Base-by-base conservation (phyloP, 2,888 invertebrate genomes). In the Chrysolina americana region DNA sequence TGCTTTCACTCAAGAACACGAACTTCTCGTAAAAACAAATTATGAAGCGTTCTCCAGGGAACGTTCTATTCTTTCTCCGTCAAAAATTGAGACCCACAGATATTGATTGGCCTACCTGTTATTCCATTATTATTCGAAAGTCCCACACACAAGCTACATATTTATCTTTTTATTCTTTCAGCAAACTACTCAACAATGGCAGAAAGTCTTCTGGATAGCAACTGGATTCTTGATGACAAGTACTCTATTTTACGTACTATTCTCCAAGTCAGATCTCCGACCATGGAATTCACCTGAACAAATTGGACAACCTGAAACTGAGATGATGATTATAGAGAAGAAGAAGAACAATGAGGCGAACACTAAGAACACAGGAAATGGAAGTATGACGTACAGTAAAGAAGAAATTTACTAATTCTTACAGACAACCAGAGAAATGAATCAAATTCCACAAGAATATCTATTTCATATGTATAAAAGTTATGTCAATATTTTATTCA, bases 101-200 rank as follows among this genome's bases (percentile, higher is more conserved):
- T 36, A 8, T 6, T 36, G 4, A 3, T 8, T 6, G 36, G 36
- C 36, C 8, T 8, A 4, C 8, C 36, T 36, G 36, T 36, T 36
- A 36, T 36, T 36, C 8, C 36, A 36, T 36, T 36, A 36, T 36
- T 8, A 8, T 36, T 36, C 8, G 6, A 36, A 36, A 8, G 36
- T 36, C 36, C 36, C 36, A 36, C 36, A 6, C 36, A 36, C 4
- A 23, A 21, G n/a, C 21, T 9, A 15, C n/a, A 6, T 15, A 11
- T 21, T 8, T 23, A 21, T 59, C 23, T n/a, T 21, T 64, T 65
- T 48, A 15, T 73, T 63, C 78, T 87, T 87, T 13, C 82, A 92
- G 92, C 91, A 92, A 91, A 91, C 91, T 0, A 87, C 89, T 5
- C 88, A 87, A 2, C 90, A 91, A 79, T 93, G 93, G 93, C 90